Evolutionary conservation across 2,113 vertebrate species (phyloP), one percentile per base, ranked within the genome.

Genomic region (Etia nguti): DNA sequence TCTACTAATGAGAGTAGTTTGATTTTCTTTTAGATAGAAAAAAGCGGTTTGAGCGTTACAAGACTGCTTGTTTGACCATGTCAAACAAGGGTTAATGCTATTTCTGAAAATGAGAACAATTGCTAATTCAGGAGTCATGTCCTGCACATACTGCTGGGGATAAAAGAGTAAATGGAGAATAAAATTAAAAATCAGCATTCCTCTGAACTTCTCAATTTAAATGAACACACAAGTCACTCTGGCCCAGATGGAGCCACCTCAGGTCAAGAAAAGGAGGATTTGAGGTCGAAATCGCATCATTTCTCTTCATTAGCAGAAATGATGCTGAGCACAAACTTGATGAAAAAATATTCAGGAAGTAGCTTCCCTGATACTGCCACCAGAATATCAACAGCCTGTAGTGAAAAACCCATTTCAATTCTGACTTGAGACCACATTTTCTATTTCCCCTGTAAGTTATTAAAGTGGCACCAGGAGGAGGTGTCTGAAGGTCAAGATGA

Each of bases 401-500:
- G 90, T 83, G 86, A 85, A 86, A 93, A 94, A 86, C 24, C 84
- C 65, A 95, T 94, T 94, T 94, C 86, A 94, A 92, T 92, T 94
- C 86, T 89, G 89, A 94, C 91, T 94, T 83, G 87, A 94, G 82
- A 94, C 83, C 86, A 89, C 92, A 92, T 93, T 95, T 94, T 86
- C 93, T 87, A 86, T 94, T 94, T 93, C 87, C 89, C 77, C 90
- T 34, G 80, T 84, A 90, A 86, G 91, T 92, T 93, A 94, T 94
- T 94, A 94, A 92, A 93, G 94, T 86, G 86, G 91, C 89, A 92
- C 86, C 87, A 86, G 92, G 90, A 92, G 92, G 79, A 93, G 92
- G 90, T 89, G 88, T 94, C 77, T 94, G 94, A 95, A 95, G 95
- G 95, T 95, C 95, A 94, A 92, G 86, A 93, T 90, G 92, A 93